Base-by-base conservation (phyloP, 2,797 vertebrate species). In the Sitta carolinensis region DNA sequence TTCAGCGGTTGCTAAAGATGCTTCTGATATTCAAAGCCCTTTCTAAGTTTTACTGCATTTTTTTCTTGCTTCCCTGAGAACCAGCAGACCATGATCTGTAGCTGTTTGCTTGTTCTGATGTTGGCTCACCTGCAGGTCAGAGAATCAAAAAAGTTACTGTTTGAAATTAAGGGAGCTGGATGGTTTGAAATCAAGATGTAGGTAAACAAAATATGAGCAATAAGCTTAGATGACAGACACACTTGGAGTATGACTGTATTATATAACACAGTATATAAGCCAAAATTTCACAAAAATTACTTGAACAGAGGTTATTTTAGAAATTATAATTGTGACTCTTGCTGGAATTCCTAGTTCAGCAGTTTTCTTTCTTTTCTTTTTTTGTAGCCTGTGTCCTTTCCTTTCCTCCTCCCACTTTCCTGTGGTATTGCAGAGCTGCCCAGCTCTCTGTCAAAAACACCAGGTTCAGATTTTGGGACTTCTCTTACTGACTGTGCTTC, bases 81-180 rank as follows among this genome's bases (percentile, higher is more conserved):
- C 38, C 52, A 78, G 67, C 43, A 62, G 62, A 92, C 36, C 74
- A 22, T 61, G 61, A 86, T 72, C 57, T n/a, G 3, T 67, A 66
- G 59, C 63, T 88, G 62, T 48, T 96, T 81, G 29, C 77, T 77
- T 68, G 20, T n/a, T 90, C 62, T 81, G 55, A 43, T 83, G 70
- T 50, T 95, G 82, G 64, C 59, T 92, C 85, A 32, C 79, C 74
- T 92, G 78, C 73, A 87, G 50, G 64, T 89, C 61, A 93, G 48
- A 72, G 54, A 70, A 92, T 76, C 51, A 69, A 80, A 32, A 62
- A 55, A 76, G 25, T 70, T 92, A 43, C 43, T 91, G 45, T 76
- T 91, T 70, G 74, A 69, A 93, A 80, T 16, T 23, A 63, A 40
- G 20, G 23, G 47, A 79, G 22, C 10, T 92, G 57, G 63, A 45